Conservation (phyloP, 1,140 invertebrate genomes). For the Procambarus clarkii region DNA sequence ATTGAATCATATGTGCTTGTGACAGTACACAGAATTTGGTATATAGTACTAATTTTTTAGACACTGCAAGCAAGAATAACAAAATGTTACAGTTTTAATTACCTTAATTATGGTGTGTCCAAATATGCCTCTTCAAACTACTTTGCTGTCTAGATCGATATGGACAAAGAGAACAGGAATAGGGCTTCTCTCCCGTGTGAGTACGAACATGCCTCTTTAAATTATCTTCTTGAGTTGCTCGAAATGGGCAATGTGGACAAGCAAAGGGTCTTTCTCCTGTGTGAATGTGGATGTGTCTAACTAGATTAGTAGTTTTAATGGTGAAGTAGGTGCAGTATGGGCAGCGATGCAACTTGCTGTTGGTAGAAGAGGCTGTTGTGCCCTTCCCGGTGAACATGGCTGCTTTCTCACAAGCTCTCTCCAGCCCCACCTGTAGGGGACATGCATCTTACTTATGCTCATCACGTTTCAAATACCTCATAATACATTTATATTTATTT, state of each 20-base stretch:
- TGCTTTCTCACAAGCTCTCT: conserved; percentile 34
- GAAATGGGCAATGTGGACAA: conserved; percentile 77
- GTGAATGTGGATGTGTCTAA: conserved; percentile 66
- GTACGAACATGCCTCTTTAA: conserved; percentile 98
- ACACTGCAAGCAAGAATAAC: neutral
- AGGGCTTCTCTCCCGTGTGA: conserved; percentile 97
- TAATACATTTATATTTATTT: neutral
- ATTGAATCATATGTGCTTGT: no score
- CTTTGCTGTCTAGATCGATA: conserved; percentile 53
- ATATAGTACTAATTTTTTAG: neutral
- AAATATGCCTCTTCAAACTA: conserved; percentile 57
- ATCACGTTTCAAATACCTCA: conserved; percentile 18
- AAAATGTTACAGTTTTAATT: neutral
- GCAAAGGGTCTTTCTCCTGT: conserved; percentile 67
- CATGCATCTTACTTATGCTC: conserved; percentile 53
- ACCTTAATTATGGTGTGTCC: conserved; percentile 37
- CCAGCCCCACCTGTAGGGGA: conserved; percentile 59
- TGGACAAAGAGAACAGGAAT: conserved; percentile 94
- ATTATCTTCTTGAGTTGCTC: conserved; percentile 77
- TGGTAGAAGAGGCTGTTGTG: conserved; percentile 5
- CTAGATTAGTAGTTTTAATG: conserved; percentile 60
- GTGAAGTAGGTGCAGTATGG: conserved; percentile 63
- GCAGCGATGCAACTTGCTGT: conserved; percentile 56
- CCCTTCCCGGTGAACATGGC: conserved; percentile 9
- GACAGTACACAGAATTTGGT: no score